A percentile compares a stretch with the other conserved stretches of the same genome.
Conservation (phyloP, 2,888 invertebrate genomes). For the Brachyopa scutellaris region DNA sequence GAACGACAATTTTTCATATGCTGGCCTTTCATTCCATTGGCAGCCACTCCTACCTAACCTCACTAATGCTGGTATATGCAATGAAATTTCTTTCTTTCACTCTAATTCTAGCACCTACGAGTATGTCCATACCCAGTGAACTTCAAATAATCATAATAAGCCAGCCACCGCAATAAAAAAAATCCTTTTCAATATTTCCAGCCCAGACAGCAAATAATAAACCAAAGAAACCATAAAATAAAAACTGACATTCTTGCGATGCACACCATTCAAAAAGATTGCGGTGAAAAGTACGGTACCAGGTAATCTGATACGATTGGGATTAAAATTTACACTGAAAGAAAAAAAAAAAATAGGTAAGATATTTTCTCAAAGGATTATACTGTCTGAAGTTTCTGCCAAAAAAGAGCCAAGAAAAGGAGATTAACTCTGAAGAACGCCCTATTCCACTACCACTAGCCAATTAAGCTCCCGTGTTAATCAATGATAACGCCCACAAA, state of each 20-base stretch:
- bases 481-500: slow-evolving; percentile 12
- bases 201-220: slow-evolving; percentile 39
- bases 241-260: slow-evolving; percentile 17
- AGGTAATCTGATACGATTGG: slow-evolving; percentile 45
- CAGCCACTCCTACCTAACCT: too few relatives aligned
- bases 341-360: slow-evolving; percentile 27
- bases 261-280: slow-evolving; percentile 6
- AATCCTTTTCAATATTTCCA: slow-evolving; percentile 5
- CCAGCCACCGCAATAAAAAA: slow-evolving; percentile 10
- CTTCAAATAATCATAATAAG: neutral
- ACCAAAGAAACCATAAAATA: slow-evolving; percentile 47
- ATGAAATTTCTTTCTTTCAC: neutral
- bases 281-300: neutral
- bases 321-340: slow-evolving; percentile 44
- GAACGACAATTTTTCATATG: too few relatives aligned
- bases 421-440: slow-evolving; percentile 19
- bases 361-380: slow-evolving; percentile 33
- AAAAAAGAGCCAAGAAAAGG: neutral
- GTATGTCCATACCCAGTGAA: neutral
- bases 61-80: neutral
- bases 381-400: slow-evolving; percentile 30
- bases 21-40: too few relatives aligned
- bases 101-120: neutral
- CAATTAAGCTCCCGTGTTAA: slow-evolving; percentile 33
- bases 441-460: neutral